Conservation (phyloP, 2,888 invertebrate genomes). For the Automeris io region DNA sequence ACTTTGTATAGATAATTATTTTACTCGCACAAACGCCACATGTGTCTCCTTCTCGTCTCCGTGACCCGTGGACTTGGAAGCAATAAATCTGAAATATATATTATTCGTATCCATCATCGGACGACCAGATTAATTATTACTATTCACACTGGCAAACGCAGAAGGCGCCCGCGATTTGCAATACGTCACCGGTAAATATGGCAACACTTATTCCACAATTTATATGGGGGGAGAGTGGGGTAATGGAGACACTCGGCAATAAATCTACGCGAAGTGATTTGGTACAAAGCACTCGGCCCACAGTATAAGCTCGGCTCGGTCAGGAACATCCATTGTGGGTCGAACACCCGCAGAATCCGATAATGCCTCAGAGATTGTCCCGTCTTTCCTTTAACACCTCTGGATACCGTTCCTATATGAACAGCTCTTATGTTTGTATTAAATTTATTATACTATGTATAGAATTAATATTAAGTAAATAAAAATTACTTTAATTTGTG, state of each 20-base stretch:
- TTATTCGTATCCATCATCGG: conserved; percentile 68
- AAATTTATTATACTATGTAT: conserved; percentile 33
- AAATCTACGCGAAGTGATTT: conserved; percentile 73
- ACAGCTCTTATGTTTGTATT: conserved; percentile 26
- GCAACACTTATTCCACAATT: conserved; percentile 74
- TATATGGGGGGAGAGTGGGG: conserved; percentile 65
- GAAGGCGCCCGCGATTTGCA: conserved; percentile 68
- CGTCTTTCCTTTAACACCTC: conserved; percentile 71
- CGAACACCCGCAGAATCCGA: conserved; percentile 69
- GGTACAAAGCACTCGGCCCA: conserved; percentile 72
- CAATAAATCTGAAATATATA: conserved; percentile 66
- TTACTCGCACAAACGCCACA: conserved; percentile 22
- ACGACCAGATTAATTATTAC: conserved; percentile 68
- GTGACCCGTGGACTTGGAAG: conserved; percentile 41
- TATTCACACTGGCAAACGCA: conserved; percentile 58
- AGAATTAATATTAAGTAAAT: conserved; percentile 17
- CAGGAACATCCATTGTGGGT: conserved; percentile 68
- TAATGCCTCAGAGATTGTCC: conserved; percentile 73
- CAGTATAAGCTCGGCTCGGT: conserved; percentile 63
- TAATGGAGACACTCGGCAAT: conserved; percentile 61
- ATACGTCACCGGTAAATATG: conserved; percentile 75
- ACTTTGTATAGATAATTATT: neutral
- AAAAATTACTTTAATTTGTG: no score
- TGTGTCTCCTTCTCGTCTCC: conserved; percentile 29
- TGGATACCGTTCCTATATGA: conserved; percentile 40